Evolutionary conservation across 2,888 invertebrate genomes (phyloP), one percentile per base, ranked within the genome.

Genomic region (Meiosimyza decipiens): DNA sequence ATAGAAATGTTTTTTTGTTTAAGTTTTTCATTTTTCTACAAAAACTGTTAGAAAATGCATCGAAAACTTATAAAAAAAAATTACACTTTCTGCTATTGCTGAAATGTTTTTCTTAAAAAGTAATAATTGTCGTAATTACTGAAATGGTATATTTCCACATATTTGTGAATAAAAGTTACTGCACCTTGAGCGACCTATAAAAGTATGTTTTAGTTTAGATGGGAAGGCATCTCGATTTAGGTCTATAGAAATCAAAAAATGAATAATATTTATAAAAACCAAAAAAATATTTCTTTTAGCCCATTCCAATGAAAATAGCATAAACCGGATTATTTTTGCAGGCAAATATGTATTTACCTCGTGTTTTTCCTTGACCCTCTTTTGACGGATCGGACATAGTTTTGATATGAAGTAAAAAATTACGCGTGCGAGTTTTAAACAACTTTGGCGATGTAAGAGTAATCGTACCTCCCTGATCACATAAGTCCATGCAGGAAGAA

Each of bases 391-490:
- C 92, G 6, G 83, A 79, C 80, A 87, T 87, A 2, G 93, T 92
- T 84, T 94, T 93, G 59, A 95, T 92, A 79, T 95, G 95, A 75
- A 95, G 89, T 51, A 95, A 87, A 82, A 94, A 92, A n/a, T 94
- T 94, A 76, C 94, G 89, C 11, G 93, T 93, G 79, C 93, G 91
- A 0, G 93, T 91, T 77, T 93, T 90, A 80, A 95, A 93, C 59
- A 96, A 86, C 79, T 94, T 92, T 1, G 96, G 96, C 81, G 96
- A 96, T 0, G 96, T 95, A 72, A 97, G 88, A 9, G 95, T 95
- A 22, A 97, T 91, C 28, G 93, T 91, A 6, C 97, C 97, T 15
- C 93, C 91, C 82, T 94, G 93, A 81, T 94, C 95, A 1, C 95
- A 93, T 73, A 96, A 84, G 86, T 97, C 97, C 75, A 97, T 89